Conservation (phyloP, 2,113 vertebrate species). For the Pardalotus punctatus region DNA sequence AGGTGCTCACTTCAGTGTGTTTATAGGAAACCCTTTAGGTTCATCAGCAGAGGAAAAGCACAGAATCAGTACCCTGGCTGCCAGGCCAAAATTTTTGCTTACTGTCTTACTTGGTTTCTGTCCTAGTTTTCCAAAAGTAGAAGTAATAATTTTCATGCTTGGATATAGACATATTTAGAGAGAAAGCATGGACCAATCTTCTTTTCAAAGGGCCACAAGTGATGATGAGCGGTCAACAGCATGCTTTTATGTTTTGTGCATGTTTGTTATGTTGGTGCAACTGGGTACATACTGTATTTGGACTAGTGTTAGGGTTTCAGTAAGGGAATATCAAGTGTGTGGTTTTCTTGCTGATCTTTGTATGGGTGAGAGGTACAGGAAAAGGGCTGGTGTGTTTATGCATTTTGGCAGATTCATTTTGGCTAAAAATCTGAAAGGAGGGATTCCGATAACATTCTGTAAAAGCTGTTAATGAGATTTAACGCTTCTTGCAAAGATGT, state of each 20-base stretch:
- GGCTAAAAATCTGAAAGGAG: neutral
- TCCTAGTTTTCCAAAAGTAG: neutral
- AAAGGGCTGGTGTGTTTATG: neutral
- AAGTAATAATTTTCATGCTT: neutral
- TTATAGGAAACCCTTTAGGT: neutral
- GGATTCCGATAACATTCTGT: neutral
- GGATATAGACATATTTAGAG: neutral
- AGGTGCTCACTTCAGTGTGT: neutral
- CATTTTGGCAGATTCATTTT: neutral
- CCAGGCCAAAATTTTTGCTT: neutral
- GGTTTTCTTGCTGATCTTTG: neutral
- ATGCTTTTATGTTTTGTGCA: neutral
- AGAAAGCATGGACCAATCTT: neutral
- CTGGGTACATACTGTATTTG: neutral
- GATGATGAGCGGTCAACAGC: neutral
- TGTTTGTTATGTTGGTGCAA: neutral
- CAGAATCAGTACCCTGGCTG: neutral
- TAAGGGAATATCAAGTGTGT: neutral
- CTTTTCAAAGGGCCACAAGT: neutral
- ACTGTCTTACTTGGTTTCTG: neutral
- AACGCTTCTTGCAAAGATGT: neutral
- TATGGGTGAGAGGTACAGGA: neutral
- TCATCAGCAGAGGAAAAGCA: neutral
- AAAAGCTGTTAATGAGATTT: neutral
- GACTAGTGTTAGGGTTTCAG: neutral